Base-by-base conservation (phyloP, 2,888 invertebrate genomes). In the Argyresthia goedartella region DNA sequence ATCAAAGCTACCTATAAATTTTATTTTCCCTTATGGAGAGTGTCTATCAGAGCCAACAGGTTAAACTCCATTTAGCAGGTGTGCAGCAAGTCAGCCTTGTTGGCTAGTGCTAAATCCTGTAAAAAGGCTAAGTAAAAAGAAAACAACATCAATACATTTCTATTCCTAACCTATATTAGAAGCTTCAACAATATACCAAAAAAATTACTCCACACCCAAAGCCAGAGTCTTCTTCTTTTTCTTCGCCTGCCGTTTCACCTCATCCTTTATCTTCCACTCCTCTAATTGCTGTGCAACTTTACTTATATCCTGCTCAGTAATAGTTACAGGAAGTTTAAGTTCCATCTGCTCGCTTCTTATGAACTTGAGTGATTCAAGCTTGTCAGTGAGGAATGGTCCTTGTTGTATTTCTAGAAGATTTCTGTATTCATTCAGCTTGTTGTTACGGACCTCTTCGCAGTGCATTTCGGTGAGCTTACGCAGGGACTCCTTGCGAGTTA, bases 331-430 rank as follows among this genome's bases (percentile, higher is more conserved):
- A 1, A 92, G 68, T 50, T 91, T 88, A 54, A 91, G 89, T 10
- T 90, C 90, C 47, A 87, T 76, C 69, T 96, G 95, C 71, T 95
- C 94, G 56, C 89, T 88, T 41, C 90, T 88, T n/a, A 96, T 93
- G 64, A 92, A 92, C 56, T 89, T 78, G 1, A 97, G 72, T 15
- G 91, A 89, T 47, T 91, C 87, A 0, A 92, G 84, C 69, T 96
- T 96, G 52, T 94, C 90, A 65, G 89, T 85, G 15, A 93, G 80
- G 69, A 94, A 96, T 0, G 87, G 87, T 8, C 91, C 91, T 68
- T 95, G 92, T 68, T 95, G 91, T 9, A 81, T 79, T 66, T 93
- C 90, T 36, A 97, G 74, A 54, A 90, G 70, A 49, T 80, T 80
- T 62, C 89, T 90, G 64, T 94, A 94, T 1, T 87, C 89, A 0